phyloP scores from a whole-genome alignment of 2,797 vertebrate genomes.

The Eutrigla gurnardus region DNA sequence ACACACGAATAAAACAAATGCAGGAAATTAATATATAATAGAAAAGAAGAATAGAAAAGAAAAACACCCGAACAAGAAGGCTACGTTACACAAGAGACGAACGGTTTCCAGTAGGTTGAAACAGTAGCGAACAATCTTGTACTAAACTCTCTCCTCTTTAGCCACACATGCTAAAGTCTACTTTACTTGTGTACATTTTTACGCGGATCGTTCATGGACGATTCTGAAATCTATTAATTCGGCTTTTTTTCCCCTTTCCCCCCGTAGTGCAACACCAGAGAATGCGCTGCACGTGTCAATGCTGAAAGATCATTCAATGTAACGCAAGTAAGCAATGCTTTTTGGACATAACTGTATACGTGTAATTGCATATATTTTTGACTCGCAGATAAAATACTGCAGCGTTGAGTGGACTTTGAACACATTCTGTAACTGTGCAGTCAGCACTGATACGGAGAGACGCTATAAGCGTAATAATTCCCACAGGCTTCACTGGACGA shows the following conservation, averaged over 20 bases:
- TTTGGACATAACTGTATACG: background rate
- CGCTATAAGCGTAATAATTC: background rate
- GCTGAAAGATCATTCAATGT: background rate
- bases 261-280: background rate
- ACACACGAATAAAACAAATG: background rate
- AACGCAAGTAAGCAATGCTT: constrained; percentile 24
- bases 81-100: background rate
- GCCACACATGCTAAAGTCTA: constrained; percentile 22
- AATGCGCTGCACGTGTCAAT: background rate
- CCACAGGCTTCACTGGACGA: background rate
- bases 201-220: background rate
- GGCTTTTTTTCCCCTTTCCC: too few species aligned
- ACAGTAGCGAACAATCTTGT: constrained; percentile 42
- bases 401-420: constrained; percentile 54
- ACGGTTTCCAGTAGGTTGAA: too few species aligned
- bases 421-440: constrained; percentile 26
- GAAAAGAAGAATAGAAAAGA: too few species aligned
- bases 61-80: background rate
- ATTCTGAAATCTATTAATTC: too few species aligned
- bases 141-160: background rate
- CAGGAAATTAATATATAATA: background rate
- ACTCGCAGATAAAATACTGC: background rate
- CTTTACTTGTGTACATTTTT: background rate
- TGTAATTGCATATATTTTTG: background rate
- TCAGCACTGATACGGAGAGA: constrained; percentile 6